These are phyloP conservation scores for Halcyon chelicuti DNA, from an alignment of 2,797 vertebrate genomes.

Conservation along the genomic window DNA sequence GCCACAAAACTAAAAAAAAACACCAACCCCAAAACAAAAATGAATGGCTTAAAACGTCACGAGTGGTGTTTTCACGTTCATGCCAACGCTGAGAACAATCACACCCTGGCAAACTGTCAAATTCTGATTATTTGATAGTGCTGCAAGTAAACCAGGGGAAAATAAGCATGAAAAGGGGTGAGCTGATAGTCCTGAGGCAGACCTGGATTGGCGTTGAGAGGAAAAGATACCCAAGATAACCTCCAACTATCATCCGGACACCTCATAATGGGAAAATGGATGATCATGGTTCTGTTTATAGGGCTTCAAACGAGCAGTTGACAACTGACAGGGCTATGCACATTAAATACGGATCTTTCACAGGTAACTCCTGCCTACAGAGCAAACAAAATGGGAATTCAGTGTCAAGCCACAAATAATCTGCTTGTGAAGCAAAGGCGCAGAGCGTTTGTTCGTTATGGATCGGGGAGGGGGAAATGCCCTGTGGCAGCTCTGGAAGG, in stretches of 20 bases:
- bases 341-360: neutral
- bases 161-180: neutral
- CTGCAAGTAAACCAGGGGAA: neutral
- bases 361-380: neutral
- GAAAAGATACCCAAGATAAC: neutral
- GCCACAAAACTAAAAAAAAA: neutral
- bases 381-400: neutral
- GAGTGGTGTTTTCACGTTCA: neutral
- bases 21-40: neutral
- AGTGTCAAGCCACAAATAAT: neutral
- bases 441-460: neutral
- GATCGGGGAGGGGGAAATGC: accelerated
- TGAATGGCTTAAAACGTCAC: neutral
- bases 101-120: neutral
- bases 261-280: neutral
- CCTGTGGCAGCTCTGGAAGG: neutral
- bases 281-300: neutral
- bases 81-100: neutral
- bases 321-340: neutral
- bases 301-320: neutral
- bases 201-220: neutral
- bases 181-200: neutral
- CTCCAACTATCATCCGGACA: neutral
- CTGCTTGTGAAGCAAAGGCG: neutral
- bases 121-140: neutral